Base-by-base conservation (phyloP, 1,140 invertebrate species). In the Lineus longissimus region DNA sequence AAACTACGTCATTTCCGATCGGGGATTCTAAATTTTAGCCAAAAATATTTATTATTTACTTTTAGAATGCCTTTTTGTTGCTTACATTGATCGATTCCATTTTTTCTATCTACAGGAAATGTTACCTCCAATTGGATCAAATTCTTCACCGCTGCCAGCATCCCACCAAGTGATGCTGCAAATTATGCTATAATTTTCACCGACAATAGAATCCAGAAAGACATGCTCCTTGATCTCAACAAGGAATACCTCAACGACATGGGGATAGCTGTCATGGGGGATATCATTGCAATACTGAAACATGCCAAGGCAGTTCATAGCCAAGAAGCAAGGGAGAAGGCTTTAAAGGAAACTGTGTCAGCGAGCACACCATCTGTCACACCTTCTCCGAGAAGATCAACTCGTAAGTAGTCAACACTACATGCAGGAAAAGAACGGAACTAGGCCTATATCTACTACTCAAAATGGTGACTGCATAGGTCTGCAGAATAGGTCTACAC, bases 171-270 rank as follows among this genome's bases (percentile, higher is more conserved):
- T 36, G 87, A 88, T 57, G 86, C 88, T 17, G 88, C 88, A 1
- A 88, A 88, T 47, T 93, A 93, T 82, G 91, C 91, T 0, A 82
- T 91, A 29, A 88, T 87, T n/a, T 93, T 93, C 76, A 87, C 86
- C 2, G 89, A 92, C 69, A 91, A 93, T 77, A 84, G 91, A 57
- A 93, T 93, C 33, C 86, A 88, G 72, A 86, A 85, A 69, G 88
- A 91, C 71, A 93, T 93, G 91, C 74, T 93, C 25, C 74, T 88
- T 51, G 91, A 93, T 76, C 80, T 93, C 1, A 91, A 88, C 65
- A 92, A 91, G 75, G 90, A 92, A 73, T 90, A 91, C 73, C 80
- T 93, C 7, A 85, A 86, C 64, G 90, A 92, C 70, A 92, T 93
- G 90, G 91, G 89, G 1, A 91, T 93, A 4, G 86, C 85, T 0